phyloP scores from a whole-genome alignment of 2,797 vertebrate species.

The Poecilia velifera region DNA sequence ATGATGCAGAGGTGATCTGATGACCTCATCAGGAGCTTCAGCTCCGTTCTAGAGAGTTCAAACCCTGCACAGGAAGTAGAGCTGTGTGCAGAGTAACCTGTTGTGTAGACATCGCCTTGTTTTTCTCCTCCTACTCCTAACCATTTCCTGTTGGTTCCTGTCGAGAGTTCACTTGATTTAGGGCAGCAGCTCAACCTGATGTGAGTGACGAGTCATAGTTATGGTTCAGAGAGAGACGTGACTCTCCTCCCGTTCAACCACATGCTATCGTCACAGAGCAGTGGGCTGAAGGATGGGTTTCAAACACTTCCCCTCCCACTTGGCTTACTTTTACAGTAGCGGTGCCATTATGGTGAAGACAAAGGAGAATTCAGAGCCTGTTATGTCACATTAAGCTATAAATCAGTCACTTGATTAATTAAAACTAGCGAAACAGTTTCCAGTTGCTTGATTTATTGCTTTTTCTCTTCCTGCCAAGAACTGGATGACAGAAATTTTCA shows the following conservation, averaged over 20 bases:
- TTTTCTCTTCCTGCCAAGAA: neutral
- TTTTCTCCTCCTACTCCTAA: conserved; percentile 50
- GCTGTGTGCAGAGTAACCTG: conserved; percentile 42
- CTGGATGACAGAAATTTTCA: no score
- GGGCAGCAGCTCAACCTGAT: conserved; percentile 3
- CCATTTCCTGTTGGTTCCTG: conserved; percentile 72
- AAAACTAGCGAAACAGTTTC: no score
- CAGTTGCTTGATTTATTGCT: no score
- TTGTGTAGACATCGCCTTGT: conserved; percentile 57
- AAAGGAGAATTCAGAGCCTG: conserved; percentile 1
- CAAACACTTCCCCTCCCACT: neutral
- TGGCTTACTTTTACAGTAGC: conserved; percentile 9
- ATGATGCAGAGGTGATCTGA: conserved; percentile 33
- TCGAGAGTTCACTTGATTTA: conserved; percentile 23
- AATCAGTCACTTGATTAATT: no score
- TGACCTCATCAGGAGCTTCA: conserved; percentile 18
- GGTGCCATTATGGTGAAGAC: neutral
- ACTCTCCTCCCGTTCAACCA: neutral
- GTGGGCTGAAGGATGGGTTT: conserved; percentile 5
- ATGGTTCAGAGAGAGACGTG: neutral
- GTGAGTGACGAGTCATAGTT: neutral
- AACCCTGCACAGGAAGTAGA: conserved; percentile 54
- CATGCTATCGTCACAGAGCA: conserved; percentile 21
- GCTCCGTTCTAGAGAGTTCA: conserved; percentile 17
- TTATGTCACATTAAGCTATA: neutral